Conservation (phyloP, 1,140 invertebrate genomes). For the Apis florea region DNA sequence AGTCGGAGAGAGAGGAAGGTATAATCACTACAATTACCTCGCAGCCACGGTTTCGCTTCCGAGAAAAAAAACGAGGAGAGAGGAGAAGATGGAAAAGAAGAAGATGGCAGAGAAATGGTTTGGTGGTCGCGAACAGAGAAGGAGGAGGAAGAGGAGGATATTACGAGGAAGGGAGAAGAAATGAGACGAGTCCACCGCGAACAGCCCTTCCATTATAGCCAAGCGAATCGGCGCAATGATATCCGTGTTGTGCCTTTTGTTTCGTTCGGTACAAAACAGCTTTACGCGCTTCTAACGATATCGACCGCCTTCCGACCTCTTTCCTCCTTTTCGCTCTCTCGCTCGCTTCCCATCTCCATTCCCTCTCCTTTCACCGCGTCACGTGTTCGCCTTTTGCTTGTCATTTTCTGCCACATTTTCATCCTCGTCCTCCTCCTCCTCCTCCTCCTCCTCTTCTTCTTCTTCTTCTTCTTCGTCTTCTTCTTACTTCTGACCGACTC, state of each 20-base stretch:
- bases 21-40: constrained; percentile 76
- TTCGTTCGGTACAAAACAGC: constrained; percentile 62
- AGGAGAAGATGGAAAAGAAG: constrained; percentile 35
- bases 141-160: background rate
- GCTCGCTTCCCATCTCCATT: background rate
- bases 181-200: constrained; percentile 40
- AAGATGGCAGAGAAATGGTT: constrained; percentile 59
- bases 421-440: constrained; percentile 19
- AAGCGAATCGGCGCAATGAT: constrained; percentile 56
- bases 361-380: constrained; percentile 38
- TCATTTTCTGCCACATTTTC: constrained; percentile 62
- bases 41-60: constrained; percentile 72
- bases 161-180: constrained; percentile 29
- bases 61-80: constrained; percentile 67
- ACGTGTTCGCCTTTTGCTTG: constrained; percentile 13
- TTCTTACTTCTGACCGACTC: constrained; percentile 34
- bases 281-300: constrained; percentile 64
- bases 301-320: constrained; percentile 54
- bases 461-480: background rate
- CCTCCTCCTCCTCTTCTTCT: background rate
- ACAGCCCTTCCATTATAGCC: constrained; percentile 52
- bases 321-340: background rate
- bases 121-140: constrained; percentile 52
- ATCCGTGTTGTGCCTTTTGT: constrained; percentile 63
- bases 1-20: constrained; percentile 54